Base-by-base conservation (phyloP, 2,113 vertebrate species). In the Eidolon helvum region DNA sequence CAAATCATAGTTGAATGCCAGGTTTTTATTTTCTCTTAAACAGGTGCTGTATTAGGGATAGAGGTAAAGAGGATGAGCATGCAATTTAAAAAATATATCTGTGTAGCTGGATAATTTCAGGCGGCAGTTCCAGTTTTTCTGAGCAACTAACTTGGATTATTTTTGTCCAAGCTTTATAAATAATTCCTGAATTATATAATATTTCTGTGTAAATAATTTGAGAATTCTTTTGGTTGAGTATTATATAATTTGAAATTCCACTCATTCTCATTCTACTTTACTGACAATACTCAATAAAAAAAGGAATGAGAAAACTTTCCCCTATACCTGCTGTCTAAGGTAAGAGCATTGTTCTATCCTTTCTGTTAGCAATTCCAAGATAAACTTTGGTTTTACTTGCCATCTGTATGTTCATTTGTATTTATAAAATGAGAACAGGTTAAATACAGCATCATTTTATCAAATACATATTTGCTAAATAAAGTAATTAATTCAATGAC, bases 131-230 rank as follows among this genome's bases (percentile, higher is more conserved):
- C 4, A 77, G 5, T 86, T 57, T 95, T 74, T 30, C 21, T 53
- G 12, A 69, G 26, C 12, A 91, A 83, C 4, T 9, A 71, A 75
- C 11, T 12, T 79, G 48, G 26, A 88, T 66, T 75, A 85, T 19
- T 94, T 93, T 78, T 93, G 11, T 38, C 57, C 66, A 16, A 91
- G 63, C n/a, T 83, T 80, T 87, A 48, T 53, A 28, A 86, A 48
- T 90, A 6, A 87, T 89, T 88, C 40, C 18, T 59, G 22, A 95
- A 65, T 87, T 92, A 14, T 79, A 68, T 87, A 65, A 15, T 96
- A 85, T 84, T 71, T 33, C 7, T 71, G 16, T 89, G 43, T 57
- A 79, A 82, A 82, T 69, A 86, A 24, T 9, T 22, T 55, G 16
- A 90, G 65, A 75, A 57, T 45, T 87, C 2, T 84, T 82, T 33